Evolutionary conservation across 2,888 invertebrate genomes (phyloP), one percentile per base, ranked within the genome.

Genomic region (Liodrosophila aerea): DNA sequence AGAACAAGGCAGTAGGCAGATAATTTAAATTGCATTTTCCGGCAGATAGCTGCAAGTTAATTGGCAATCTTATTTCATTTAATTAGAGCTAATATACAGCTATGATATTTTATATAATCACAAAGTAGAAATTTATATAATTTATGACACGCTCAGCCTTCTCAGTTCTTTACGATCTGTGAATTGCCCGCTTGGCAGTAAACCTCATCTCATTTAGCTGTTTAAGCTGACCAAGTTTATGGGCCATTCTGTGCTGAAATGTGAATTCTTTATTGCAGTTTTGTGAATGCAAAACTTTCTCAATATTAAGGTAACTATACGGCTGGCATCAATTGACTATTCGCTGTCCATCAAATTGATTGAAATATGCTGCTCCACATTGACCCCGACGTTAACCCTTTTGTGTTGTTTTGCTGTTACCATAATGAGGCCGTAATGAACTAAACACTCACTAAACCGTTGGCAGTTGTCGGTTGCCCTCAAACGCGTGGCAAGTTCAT

Each of bases 301-400:
- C 3, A 2, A 22, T 5, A 22, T n/a, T n/a, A n/a, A n/a, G n/a
- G n/a, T n/a, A n/a, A n/a, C n/a, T n/a, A n/a, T n/a, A 22, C 22
- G 22, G 3, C 5, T 22, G 22, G 22, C 22, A 22, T 22, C n/a
- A n/a, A n/a, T n/a, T n/a, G n/a, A n/a, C n/a, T n/a, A n/a, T n/a
- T n/a, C n/a, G n/a, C 22, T 22, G 76, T 33, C 80, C 52, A 39
- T 57, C 34, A 58, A 60, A 58, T 58, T 72, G 76, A 76, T 76
- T 80, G 76, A 76, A 62, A 22, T 4, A 22, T 22, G 22, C 22
- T 22, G n/a, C n/a, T n/a, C n/a, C n/a, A n/a, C n/a, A n/a, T n/a
- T n/a, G 22, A 22, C 22, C 22, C 22, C 22, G 5, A 22, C 22
- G 5, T 4, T 5, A 22, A 22, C 22, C 22, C 2, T 4, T 5